Base-by-base conservation (phyloP, 2,888 invertebrate genomes). In the Leptopilina drosophilae region DNA sequence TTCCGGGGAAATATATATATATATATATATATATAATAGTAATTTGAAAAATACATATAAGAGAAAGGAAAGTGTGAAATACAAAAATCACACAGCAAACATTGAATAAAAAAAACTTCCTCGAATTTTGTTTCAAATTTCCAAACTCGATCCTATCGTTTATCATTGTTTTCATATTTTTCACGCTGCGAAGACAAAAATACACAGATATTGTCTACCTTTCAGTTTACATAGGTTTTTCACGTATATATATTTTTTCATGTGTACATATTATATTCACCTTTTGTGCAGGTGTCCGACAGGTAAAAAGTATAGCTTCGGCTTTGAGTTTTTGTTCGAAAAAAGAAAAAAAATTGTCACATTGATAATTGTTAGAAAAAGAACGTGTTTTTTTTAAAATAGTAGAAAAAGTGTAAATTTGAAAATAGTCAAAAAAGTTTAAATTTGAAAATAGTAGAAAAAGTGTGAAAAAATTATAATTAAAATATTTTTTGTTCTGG, bases 281-380 rank as follows among this genome's bases (percentile, higher is more conserved):
- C 33, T 56, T 78, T 82, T 66, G 77, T 73, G 78, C 80, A 83
- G 82, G 81, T 82, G 80, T 77, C 78, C 64, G 49, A 46, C 73
- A 73, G 73, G 73, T 73, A 73, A 26, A 73, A 73, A 73, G 33
- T 33, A 33, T 73, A 73, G n/a, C 20, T 56, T n/a, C 56, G 8
- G 56, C 33, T 73, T 73, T 14, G 33, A 73, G 33, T 14, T 40
- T 53, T 53, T 73, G 40, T 73, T 73, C 4, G 2, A 9, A 49
- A 49, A 49, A 12, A 49, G 20, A 49, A 4, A 49, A 49, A 56
- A 53, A 56, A 73, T 59, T 59, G 5, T 46, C 46, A 46, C 46
- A 46, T 56, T 12, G 1, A 33, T 33, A 33, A 2, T 33, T 33
- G 33, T 33, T 33, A 33, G 5, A 33, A 33, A 33, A 33, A 33